Percentiles rank a stretch among this genome's conserved stretches.
phyloP scores from a whole-genome alignment of 2,888 invertebrate species.

The Saturnia japonica region DNA sequence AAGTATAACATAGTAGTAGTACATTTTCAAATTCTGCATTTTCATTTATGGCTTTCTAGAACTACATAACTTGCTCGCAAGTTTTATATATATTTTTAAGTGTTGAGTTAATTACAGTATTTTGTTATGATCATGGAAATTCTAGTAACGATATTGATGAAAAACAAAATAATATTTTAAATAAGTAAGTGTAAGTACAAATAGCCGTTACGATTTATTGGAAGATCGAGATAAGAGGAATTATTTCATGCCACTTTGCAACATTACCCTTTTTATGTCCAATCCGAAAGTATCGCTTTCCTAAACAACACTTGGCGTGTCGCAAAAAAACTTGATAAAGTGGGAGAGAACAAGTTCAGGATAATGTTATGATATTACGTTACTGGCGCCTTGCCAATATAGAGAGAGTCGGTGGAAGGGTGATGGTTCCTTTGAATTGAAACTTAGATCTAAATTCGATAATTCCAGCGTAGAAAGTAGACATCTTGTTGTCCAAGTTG shows the following conservation, averaged over 20 bases:
- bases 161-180: neutral
- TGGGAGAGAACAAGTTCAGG: slow-evolving; percentile 37
- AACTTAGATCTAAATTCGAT: slow-evolving; percentile 50
- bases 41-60: no score
- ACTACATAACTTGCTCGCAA: no score
- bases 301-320: slow-evolving; percentile 27
- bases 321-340: slow-evolving; percentile 31
- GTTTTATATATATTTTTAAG: no score
- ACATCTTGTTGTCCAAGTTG: neutral
- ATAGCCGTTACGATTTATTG: neutral
- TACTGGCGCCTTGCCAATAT: slow-evolving; percentile 57
- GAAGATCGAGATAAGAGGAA: neutral
- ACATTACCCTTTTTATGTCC: slow-evolving; percentile 6
- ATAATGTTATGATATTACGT: slow-evolving; percentile 58
- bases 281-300: slow-evolving; percentile 21
- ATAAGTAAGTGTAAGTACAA: neutral
- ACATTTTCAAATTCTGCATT: no score
- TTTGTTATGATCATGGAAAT: neutral
- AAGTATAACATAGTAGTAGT: no score
- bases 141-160: neutral
- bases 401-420: slow-evolving; percentile 49
- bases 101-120: no score
- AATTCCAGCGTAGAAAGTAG: slow-evolving; percentile 29
- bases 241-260: slow-evolving; percentile 1
- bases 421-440: slow-evolving; percentile 43